Conservation (phyloP, 2,888 invertebrate genomes). For the Epistrophe grossulariae region DNA sequence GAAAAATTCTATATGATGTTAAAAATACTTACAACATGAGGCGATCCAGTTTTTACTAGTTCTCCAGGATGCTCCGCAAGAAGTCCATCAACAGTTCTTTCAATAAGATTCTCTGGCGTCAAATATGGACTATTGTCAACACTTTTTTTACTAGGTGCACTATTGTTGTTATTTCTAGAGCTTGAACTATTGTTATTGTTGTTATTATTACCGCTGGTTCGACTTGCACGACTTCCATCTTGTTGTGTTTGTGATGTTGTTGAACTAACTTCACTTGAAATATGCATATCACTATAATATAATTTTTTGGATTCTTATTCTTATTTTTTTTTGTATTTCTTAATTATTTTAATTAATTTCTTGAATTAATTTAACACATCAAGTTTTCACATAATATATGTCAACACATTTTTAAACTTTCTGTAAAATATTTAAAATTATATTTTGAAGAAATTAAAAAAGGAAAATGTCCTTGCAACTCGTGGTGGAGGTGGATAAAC, state of each 20-base stretch:
- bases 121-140: constrained; percentile 84
- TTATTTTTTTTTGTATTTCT: constrained; percentile 38
- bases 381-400: constrained; percentile 40
- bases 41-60: constrained; percentile 96
- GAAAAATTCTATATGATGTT: too few relatives aligned
- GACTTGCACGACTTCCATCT: constrained; percentile 79
- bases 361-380: constrained; percentile 24
- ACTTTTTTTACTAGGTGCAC: constrained; percentile 78
- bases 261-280: constrained; percentile 91
- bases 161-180: constrained; percentile 78
- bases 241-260: constrained; percentile 86
- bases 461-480: constrained; percentile 43
- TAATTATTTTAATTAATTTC: background rate
- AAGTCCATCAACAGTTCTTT: constrained; percentile 92
- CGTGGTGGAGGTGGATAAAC: constrained; percentile 42
- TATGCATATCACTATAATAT: constrained; percentile 88
- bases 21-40: constrained; percentile 90
- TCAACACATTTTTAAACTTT: constrained; percentile 52
- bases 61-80: constrained; percentile 96
- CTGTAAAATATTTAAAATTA: constrained; percentile 2
- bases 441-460: background rate
- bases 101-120: constrained; percentile 92
- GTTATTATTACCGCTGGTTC: constrained; percentile 76
- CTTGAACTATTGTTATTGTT: constrained; percentile 77
- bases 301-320: constrained; percentile 39